Conservation (phyloP, 92 coral and sea anemone genomes). For the Umimayanthus kanabou region DNA sequence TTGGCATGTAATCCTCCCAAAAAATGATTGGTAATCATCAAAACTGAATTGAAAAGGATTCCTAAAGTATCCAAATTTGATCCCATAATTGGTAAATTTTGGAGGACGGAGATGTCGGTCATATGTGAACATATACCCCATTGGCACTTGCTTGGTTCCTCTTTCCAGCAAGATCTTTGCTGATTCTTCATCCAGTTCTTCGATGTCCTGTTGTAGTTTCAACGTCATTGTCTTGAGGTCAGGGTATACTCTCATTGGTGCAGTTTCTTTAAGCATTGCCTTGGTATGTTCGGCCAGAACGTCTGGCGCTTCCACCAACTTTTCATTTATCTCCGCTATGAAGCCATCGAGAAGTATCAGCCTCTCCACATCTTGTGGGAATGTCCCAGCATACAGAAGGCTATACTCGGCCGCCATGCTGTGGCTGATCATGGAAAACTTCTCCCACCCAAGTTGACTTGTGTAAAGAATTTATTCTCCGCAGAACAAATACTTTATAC, state of each 20-base stretch:
- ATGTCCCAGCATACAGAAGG: conserved; percentile 60
- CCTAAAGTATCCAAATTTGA: background rate
- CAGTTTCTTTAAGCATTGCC: background rate
- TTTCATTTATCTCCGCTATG: background rate
- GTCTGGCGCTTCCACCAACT: background rate
- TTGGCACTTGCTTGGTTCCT: no score
- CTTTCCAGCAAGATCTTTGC: background rate
- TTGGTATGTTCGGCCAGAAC: background rate
- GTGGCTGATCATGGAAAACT: conserved; percentile 66
- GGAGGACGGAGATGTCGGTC: no score
- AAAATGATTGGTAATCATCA: background rate
- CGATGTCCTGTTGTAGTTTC: background rate
- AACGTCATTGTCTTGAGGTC: conserved; percentile 1
- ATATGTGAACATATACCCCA: no score
- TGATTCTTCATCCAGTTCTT: background rate
- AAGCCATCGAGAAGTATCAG: conserved; percentile 51
- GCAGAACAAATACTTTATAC: no score
- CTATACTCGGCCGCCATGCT: conserved; percentile 64
- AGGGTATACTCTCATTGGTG: conserved; percentile 41
- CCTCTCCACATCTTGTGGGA: conserved; percentile 55
- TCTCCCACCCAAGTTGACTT: conserved; percentile 64
- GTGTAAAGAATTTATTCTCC: no score
- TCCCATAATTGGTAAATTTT: background rate
- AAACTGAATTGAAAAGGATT: background rate
- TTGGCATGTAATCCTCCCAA: background rate